Conservation (phyloP, 2,113 vertebrate species). For the Phrynosoma blainvillii region DNA sequence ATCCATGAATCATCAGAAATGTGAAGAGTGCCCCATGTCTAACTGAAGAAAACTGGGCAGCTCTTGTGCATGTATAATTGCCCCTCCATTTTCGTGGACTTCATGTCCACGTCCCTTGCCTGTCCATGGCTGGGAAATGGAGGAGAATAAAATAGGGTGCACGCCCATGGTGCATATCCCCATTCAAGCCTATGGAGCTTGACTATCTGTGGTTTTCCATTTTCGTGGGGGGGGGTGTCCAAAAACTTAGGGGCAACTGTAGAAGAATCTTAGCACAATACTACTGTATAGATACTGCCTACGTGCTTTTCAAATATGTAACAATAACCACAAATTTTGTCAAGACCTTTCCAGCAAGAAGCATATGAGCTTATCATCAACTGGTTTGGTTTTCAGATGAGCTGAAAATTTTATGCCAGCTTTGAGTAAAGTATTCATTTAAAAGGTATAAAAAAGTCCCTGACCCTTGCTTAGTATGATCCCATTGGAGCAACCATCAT, state of each 20-base stretch:
- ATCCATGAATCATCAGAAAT: not conserved
- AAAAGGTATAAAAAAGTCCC: not conserved
- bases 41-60: not conserved
- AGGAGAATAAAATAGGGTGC: no score
- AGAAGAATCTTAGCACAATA: not conserved
- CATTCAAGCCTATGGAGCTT: no score
- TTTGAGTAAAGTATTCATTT: constrained; percentile 18
- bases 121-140: no score
- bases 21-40: not conserved
- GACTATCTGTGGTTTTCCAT: no score
- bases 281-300: not conserved
- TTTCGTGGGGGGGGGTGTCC: no score
- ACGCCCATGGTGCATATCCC: no score
- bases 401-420: constrained; percentile 9
- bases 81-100: no score
- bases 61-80: not conserved
- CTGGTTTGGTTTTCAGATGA: not conserved
- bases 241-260: not conserved
- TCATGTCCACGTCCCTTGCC: no score
- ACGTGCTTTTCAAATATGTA: not conserved
- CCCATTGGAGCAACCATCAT: constrained; percentile 2
- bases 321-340: not conserved
- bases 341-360: not conserved
- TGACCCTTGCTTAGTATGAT: not conserved
- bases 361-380: not conserved